These are phyloP conservation scores for Boloria selene DNA, from an alignment of 2,888 invertebrate genomes.

Conservation along the genomic window DNA sequence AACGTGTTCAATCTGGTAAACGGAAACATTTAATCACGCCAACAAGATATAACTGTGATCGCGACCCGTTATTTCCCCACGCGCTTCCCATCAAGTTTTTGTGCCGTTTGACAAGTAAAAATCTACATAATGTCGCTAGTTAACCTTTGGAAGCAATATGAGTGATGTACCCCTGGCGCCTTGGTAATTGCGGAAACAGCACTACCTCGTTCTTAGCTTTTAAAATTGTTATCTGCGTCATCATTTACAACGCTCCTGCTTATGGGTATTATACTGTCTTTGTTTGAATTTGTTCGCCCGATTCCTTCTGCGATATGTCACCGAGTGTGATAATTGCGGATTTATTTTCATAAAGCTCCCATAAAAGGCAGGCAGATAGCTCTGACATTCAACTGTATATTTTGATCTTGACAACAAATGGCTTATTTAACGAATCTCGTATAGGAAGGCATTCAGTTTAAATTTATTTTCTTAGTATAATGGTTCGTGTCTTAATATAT, in stretches of 20 bases:
- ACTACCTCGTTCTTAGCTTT: slow-evolving; percentile 40
- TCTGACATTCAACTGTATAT: slow-evolving; percentile 37
- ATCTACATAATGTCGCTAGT: slow-evolving; percentile 65
- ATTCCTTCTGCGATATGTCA: slow-evolving; percentile 35
- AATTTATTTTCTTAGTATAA: slow-evolving; percentile 11
- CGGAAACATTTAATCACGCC: slow-evolving; percentile 42
- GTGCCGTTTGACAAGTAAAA: slow-evolving; percentile 58
- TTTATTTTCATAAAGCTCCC: slow-evolving; percentile 37
- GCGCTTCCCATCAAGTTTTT: slow-evolving; percentile 56
- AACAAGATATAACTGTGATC: slow-evolving; percentile 37
- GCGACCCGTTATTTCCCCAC: slow-evolving; percentile 49
- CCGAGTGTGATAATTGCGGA: slow-evolving; percentile 46
- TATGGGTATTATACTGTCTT: slow-evolving; percentile 41
- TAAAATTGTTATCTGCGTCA: slow-evolving; percentile 44
- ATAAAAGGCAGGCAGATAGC: slow-evolving; percentile 30
- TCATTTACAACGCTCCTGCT: slow-evolving; percentile 38
- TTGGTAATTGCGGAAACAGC: slow-evolving; percentile 67
- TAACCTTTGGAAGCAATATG: slow-evolving; percentile 65
- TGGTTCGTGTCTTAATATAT: slow-evolving; percentile 13
- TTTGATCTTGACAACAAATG: slow-evolving; percentile 35
- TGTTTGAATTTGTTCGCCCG: slow-evolving; percentile 36
- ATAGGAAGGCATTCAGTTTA: slow-evolving; percentile 26
- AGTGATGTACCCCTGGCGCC: slow-evolving; percentile 58
- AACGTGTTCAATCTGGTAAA: slow-evolving; percentile 33
- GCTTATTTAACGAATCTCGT: slow-evolving; percentile 35